Evolutionary conservation across 35 echinoderm and acorn worm genomes (phyloP).

Genomic region (Eucidaris tribuloides): DNA sequence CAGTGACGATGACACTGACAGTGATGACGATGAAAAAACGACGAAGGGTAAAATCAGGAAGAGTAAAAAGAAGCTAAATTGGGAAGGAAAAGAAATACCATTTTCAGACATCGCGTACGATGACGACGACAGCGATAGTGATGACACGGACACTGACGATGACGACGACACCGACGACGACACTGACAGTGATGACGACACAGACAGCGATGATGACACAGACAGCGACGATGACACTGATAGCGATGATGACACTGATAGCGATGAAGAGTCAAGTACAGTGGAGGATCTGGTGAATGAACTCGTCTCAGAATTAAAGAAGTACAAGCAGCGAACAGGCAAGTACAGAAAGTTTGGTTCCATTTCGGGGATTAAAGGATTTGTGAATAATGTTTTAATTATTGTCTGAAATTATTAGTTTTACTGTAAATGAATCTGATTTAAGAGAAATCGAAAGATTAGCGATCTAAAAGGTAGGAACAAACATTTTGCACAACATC

Average conservation of each 20-base stretch:
- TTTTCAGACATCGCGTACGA: too few species aligned
- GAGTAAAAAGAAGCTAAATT: too few species aligned
- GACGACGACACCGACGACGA: neutral
- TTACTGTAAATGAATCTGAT: neutral
- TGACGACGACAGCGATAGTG: neutral
- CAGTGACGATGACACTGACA: conserved; percentile 14
- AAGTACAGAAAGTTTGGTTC: neutral
- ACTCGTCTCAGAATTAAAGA: conserved; percentile 4
- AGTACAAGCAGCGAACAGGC: conserved; percentile 14
- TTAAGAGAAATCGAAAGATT: neutral
- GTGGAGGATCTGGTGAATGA: conserved; percentile 3
- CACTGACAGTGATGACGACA: neutral
- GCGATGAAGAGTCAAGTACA: neutral
- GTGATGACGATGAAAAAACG: too few species aligned
- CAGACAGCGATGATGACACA: neutral
- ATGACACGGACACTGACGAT: neutral
- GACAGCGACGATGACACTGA: conserved; percentile 11
- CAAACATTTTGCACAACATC: too few species aligned
- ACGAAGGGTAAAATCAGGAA: too few species aligned
- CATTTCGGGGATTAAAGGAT: neutral
- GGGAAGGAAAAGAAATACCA: too few species aligned
- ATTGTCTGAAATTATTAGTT: neutral
- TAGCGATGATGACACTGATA: neutral
- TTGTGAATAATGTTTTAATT: neutral
- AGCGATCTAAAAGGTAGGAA: neutral